Evolutionary conservation across 2,113 vertebrate species (phyloP).

Genomic region (Stegostoma tigrinum): DNA sequence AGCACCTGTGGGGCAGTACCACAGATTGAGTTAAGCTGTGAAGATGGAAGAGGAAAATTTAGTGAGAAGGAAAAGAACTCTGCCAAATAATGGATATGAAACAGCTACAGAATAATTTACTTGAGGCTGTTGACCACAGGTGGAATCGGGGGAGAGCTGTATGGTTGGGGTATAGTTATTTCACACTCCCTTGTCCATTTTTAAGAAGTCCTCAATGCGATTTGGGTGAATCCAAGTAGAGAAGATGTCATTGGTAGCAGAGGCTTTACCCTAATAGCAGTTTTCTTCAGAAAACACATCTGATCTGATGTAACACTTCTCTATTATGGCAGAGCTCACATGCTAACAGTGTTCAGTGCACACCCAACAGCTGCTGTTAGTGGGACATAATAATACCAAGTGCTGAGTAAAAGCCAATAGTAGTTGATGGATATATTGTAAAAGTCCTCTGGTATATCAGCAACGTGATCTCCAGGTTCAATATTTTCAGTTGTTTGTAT

Average conservation of each 20-base stretch:
- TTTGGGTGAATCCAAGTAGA: not conserved
- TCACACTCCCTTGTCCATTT: not conserved
- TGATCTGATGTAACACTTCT: not conserved
- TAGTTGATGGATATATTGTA: not conserved
- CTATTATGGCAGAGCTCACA: not conserved
- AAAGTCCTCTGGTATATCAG: not conserved
- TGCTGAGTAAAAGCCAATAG: not conserved
- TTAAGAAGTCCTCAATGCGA: not conserved
- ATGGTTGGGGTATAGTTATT: not conserved
- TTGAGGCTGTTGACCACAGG: not conserved
- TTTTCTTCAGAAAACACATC: not conserved
- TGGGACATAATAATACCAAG: not conserved
- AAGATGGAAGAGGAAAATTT: not conserved
- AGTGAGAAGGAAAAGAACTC: not conserved
- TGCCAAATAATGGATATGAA: not conserved
- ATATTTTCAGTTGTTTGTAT: not conserved
- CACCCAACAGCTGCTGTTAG: not conserved
- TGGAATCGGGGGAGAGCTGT: not conserved
- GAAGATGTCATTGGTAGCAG: not conserved
- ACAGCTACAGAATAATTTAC: not conserved
- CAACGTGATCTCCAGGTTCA: not conserved
- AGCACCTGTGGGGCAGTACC: constrained; percentile 7
- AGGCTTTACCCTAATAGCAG: not conserved
- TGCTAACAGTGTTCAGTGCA: not conserved
- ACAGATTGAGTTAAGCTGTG: not conserved